phyloP scores from a whole-genome alignment of 2,113 vertebrate genomes.

The cattle (Bos taurus) region DNA sequence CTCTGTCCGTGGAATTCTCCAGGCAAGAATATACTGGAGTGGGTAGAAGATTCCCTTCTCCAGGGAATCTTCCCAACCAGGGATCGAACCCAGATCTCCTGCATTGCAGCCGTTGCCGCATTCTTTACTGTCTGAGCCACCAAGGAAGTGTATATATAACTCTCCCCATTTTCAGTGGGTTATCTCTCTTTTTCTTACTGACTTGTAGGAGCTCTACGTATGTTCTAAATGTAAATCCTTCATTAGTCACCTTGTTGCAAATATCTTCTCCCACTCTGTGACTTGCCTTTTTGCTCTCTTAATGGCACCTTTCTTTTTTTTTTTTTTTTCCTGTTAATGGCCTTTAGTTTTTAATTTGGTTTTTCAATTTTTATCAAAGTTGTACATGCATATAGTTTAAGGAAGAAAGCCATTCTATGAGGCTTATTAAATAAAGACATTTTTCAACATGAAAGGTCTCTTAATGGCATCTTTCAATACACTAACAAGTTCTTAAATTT shows the following conservation, averaged over 20 bases:
- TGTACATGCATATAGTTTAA: neutral
- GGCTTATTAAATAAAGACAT: neutral
- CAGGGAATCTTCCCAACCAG: neutral
- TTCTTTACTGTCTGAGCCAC: neutral
- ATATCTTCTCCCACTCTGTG: neutral
- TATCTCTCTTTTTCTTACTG: neutral
- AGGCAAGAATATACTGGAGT: neutral
- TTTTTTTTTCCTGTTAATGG: neutral
- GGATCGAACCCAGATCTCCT: neutral
- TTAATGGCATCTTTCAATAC: neutral
- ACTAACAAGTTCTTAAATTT: neutral
- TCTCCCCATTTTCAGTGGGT: neutral
- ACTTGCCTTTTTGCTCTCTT: neutral
- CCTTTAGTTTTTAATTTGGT: neutral
- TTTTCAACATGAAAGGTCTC: neutral
- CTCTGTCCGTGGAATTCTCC: neutral
- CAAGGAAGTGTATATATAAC: neutral
- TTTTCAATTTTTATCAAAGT: neutral
- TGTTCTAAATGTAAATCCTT: neutral
- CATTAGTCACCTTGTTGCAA: neutral
- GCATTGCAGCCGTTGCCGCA: neutral
- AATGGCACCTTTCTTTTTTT: neutral
- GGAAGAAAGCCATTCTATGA: neutral
- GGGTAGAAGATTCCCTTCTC: neutral
- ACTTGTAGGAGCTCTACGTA: neutral